Evolutionary conservation across 1,140 invertebrate species (phyloP).

Genomic region (Diachasmimorpha longicaudata): DNA sequence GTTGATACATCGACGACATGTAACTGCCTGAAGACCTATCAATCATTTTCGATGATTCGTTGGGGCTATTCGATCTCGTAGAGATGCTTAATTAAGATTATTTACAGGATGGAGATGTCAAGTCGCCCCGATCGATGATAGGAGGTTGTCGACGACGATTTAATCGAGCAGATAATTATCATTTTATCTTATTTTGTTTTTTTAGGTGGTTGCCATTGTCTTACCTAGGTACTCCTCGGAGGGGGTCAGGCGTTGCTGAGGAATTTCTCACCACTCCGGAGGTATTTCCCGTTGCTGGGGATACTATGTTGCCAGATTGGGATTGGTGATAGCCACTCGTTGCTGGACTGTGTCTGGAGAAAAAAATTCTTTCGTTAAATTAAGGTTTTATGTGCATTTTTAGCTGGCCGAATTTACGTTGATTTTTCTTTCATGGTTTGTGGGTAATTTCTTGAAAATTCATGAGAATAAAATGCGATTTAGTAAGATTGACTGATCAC

Average conservation of each 20-base stretch:
- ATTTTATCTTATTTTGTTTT: neutral
- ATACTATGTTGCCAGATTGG: constrained; percentile 56
- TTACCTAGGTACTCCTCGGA: constrained; percentile 57
- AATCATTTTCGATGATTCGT: constrained; percentile 25
- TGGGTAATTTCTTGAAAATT: too few species aligned
- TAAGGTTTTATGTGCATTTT: neutral
- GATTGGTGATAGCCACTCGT: constrained; percentile 54
- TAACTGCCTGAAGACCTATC: constrained; percentile 46
- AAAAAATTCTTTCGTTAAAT: neutral
- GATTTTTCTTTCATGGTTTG: too few species aligned
- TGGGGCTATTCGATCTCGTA: neutral
- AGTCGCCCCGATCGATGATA: neutral
- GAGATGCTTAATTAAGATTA: neutral
- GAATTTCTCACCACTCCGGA: constrained; percentile 59
- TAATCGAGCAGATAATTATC: constrained; percentile 6
- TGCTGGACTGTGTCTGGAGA: constrained; percentile 53
- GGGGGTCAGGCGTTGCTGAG: constrained; percentile 57
- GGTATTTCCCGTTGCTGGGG: constrained; percentile 51
- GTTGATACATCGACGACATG: constrained; percentile 48
- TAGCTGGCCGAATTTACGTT: neutral
- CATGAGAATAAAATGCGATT: too few species aligned
- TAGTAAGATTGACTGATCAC: too few species aligned
- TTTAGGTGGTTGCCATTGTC: constrained; percentile 11
- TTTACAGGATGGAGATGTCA: neutral
- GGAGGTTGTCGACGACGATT: constrained; percentile 3